Evolutionary conservation across 2,797 vertebrate species (phyloP).

Genomic region (Poecilia wingei): DNA sequence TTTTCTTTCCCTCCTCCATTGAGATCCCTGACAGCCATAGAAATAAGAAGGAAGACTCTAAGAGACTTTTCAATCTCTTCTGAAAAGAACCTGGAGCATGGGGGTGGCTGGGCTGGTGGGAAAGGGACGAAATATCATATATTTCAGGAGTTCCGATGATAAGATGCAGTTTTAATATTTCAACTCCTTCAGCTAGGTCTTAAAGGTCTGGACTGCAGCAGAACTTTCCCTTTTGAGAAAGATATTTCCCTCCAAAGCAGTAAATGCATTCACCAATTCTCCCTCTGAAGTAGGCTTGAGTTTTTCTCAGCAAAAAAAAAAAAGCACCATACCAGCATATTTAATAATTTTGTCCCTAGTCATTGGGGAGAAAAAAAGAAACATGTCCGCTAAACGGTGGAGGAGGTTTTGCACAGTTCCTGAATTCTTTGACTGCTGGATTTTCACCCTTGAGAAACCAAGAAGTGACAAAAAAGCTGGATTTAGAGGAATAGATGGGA

Average conservation of each 20-base stretch:
- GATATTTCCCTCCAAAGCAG: constrained; percentile 35
- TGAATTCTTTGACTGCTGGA: constrained; percentile 33
- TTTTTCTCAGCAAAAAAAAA: constrained; percentile 33
- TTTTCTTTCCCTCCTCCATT: constrained; percentile 17
- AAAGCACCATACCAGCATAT: constrained; percentile 8
- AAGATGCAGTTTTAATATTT: constrained; percentile 67
- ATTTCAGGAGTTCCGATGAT: constrained; percentile 60
- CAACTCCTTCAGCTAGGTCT: constrained; percentile 55
- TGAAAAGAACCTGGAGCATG: constrained; percentile 71
- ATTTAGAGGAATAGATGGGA: constrained; percentile 42
- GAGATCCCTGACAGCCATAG: constrained; percentile 73
- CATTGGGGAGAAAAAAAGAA: constrained; percentile 19
- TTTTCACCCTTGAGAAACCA: constrained; percentile 6
- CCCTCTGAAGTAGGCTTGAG: constrained; percentile 33
- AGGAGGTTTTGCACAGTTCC: constrained; percentile 14
- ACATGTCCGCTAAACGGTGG: neutral
- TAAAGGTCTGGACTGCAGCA: constrained; percentile 47
- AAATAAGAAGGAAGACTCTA: constrained; percentile 69
- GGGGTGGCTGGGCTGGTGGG: constrained; percentile 48
- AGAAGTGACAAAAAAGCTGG: constrained; percentile 30
- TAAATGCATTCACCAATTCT: constrained; percentile 37
- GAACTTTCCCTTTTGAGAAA: constrained; percentile 33
- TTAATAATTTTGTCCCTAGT: constrained; percentile 29
- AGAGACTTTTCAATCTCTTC: constrained; percentile 75
- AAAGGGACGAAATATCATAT: constrained; percentile 63